phyloP scores from a whole-genome alignment of 2,113 vertebrate species.

The Oophaga pumilio region DNA sequence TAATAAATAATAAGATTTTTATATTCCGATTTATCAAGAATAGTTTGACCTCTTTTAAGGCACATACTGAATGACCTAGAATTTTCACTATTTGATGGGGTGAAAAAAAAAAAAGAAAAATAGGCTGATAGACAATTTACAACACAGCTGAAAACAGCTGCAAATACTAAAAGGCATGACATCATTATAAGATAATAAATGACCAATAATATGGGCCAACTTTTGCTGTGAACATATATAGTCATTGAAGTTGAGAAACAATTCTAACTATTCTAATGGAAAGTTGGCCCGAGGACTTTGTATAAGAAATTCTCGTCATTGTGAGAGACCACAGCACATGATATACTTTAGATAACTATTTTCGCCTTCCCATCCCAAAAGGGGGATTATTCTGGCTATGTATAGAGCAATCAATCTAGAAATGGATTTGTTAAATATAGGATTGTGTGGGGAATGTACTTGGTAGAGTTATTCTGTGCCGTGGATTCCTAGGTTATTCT shows the following conservation, averaged over 20 bases:
- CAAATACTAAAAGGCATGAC: neutral
- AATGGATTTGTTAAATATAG: conserved; percentile 36
- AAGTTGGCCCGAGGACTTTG: neutral
- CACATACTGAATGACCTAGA: neutral
- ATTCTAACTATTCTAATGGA: neutral
- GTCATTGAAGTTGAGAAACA: neutral
- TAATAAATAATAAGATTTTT: no score
- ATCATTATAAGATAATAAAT: neutral
- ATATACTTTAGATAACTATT: neutral
- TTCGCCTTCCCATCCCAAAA: conserved; percentile 7
- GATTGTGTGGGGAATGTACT: conserved; percentile 24
- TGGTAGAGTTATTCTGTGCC: conserved; percentile 1
- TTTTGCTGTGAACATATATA: conserved; percentile 10
- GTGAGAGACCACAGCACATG: neutral
- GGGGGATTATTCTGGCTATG: neutral
- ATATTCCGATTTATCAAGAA: no score
- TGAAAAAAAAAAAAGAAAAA: neutral
- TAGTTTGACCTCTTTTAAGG: no score
- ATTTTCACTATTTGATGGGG: neutral
- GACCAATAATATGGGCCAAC: neutral
- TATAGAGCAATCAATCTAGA: neutral
- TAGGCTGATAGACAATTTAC: neutral
- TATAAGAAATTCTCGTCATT: neutral
- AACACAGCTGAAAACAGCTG: conserved; percentile 8
- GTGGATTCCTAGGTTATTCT: neutral